These are phyloP conservation scores for Meloidogyne floridensis DNA, from an alignment of 1,140 invertebrate genomes.

Conservation along the genomic window DNA sequence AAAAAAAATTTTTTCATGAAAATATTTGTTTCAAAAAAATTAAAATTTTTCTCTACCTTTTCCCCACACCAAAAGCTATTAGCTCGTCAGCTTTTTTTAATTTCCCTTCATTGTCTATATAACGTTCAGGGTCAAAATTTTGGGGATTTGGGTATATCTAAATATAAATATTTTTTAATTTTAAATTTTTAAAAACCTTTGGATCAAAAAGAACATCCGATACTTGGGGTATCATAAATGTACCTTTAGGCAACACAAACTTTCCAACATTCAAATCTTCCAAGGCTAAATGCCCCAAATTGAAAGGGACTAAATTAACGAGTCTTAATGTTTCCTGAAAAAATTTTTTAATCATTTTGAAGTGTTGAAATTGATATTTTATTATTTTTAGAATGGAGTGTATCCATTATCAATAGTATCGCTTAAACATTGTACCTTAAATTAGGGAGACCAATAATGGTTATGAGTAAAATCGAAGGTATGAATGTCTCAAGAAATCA, in stretches of 20 bases:
- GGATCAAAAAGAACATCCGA: slow-evolving; percentile 17
- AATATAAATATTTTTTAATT: background rate
- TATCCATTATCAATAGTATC: too few species aligned
- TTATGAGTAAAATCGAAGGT: too few species aligned
- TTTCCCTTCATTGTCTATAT: slow-evolving; percentile 24
- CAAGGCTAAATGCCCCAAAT: slow-evolving; percentile 16
- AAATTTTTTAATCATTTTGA: background rate
- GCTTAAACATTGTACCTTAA: too few species aligned
- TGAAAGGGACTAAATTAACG: slow-evolving; percentile 27
- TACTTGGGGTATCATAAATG: slow-evolving; percentile 18
- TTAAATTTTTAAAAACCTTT: slow-evolving; percentile 8
- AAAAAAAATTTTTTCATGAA: too few species aligned
- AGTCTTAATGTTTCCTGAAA: slow-evolving; percentile 19
- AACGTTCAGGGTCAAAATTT: slow-evolving; percentile 26
- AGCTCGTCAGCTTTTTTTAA: slow-evolving; percentile 34
- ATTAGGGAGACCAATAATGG: too few species aligned
- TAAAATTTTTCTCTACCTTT: slow-evolving; percentile 3
- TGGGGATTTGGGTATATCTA: slow-evolving; percentile 27
- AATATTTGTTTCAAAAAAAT: too few species aligned
- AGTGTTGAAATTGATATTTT: background rate
- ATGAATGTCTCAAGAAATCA: too few species aligned
- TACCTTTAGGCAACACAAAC: background rate
- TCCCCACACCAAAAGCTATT: slow-evolving; percentile 33
- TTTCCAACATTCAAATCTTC: slow-evolving; percentile 23
- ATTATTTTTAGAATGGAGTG: too few species aligned